Evolutionary conservation across 2,888 invertebrate species (phyloP), one percentile per base, ranked within the genome.

Genomic region (Calephelis perditalis): DNA sequence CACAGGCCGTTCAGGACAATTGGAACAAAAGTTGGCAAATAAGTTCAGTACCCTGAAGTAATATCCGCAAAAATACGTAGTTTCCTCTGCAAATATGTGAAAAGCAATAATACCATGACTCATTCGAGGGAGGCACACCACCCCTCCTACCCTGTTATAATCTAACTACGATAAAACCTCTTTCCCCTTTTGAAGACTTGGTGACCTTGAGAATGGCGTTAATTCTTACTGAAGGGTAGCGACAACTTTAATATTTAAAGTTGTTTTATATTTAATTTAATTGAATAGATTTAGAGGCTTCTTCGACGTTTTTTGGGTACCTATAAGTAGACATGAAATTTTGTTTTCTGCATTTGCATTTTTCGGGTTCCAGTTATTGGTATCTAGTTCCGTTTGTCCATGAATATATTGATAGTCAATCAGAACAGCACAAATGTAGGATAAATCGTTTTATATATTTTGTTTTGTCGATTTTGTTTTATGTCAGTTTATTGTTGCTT

Each of bases 191-290:
- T 59, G 58, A 60, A 58, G 58, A 43, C 63, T 62, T 60, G 62
- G 35, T 63, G 68, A 70, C 72, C 72, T 72, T 72, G 71, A 65
- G 62, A 65, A 62, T 68, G 52, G 62, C 59, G 60, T 63, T 61
- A 62, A 62, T 65, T 66, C 36, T 62, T 46, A 47, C 3, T 7
- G 11, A 52, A 26, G 52, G 52, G 52, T 52, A 10, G 52, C 35
- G 52, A 54, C 36, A 36, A 35, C 36, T 35, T 54, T 36, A 54
- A 36, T 54, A 54, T 54, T 52, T 54, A 11, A 36, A 36, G 11
- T 36, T 35, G 11, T 54, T 9, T n/a, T 10, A 10, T 54, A 54
- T 7, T 54, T 36, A 54, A 54, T 5, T 11, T 54, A 35, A 54
- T 54, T 54, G n/a, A 54, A 54, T n/a, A 7, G 35, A 35, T 54